Conservation (phyloP, 1,140 invertebrate species). For the Heliconius himera region DNA sequence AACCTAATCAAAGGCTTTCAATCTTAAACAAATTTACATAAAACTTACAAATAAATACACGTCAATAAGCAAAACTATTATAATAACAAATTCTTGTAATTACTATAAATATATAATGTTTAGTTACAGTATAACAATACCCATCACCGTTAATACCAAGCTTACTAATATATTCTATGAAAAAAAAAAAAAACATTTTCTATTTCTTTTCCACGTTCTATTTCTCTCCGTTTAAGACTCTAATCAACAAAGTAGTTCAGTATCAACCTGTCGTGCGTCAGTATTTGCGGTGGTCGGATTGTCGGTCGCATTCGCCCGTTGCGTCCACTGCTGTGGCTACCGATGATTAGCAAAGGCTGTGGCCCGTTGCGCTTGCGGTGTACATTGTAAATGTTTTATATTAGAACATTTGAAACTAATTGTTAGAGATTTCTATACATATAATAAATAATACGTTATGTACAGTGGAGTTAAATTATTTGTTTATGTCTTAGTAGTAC, state of each 20-base stretch:
- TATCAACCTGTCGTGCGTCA: constrained; percentile 16
- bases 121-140: too few relatives aligned
- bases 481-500: neutral
- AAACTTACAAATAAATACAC: too few relatives aligned
- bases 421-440: neutral
- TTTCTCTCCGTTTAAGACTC: constrained; percentile 7
- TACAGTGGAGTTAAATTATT: neutral
- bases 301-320: constrained; percentile 44
- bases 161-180: neutral
- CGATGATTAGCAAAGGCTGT: constrained; percentile 34
- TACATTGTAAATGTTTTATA: constrained; percentile 14
- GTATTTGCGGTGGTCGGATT: constrained; percentile 43
- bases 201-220: neutral
- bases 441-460: neutral
- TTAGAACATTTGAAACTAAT: constrained; percentile 6
- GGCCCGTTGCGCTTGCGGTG: neutral
- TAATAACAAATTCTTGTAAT: too few relatives aligned
- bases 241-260: constrained; percentile 22
- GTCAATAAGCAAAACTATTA: too few relatives aligned
- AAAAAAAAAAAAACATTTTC: neutral
- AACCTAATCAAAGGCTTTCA: too few relatives aligned
- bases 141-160: too few relatives aligned
- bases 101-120: too few relatives aligned
- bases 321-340: constrained; percentile 31
- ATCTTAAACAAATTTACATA: too few relatives aligned